Evolutionary conservation across 2,888 invertebrate genomes (phyloP), one percentile per base, ranked within the genome.

Genomic region (Conus canariensis): DNA sequence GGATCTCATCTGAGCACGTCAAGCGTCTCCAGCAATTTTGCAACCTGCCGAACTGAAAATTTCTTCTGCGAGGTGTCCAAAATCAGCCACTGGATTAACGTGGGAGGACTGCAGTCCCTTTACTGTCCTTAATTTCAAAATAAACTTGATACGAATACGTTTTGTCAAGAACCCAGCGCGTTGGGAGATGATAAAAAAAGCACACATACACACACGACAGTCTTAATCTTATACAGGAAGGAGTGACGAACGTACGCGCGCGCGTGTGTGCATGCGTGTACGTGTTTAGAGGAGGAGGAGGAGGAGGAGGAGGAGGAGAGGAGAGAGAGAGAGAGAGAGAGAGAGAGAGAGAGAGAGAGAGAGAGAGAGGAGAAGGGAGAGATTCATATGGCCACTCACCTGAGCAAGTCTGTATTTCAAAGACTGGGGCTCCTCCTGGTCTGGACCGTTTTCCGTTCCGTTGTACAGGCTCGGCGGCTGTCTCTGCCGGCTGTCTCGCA

Each of bases 351-450:
- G 56, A 14, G 56, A 56, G 82, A 14, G 56, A 56, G 82, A 56
- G 56, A 82, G 56, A 14, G 56, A 82, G 83, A 58, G 82, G 7
- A 16, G 10, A 58, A 1, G 58, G 5, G 83, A 16, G 64, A 16
- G 64, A 10, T 64, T 64, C 64, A 10, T 64, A 80, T 30, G 16
- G 16, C 10, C 16, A 45, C 86, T 64, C 45, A 86, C 86, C 60
- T 86, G 25, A 16, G 30, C 86, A 16, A 86, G 67, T 14, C 86
- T 60, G 67, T 60, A n/a, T 22, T 86, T 86, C 86, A 86, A 64
- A 16, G 64, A 64, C 12, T 30, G 64, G 2, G 58, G 58, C 22
- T 83, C 82, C 25, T 85, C 59, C 7, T 58, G 19, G 19, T 22
- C 58, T 19, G 12, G 19, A 45, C 22, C 19, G 56, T 22, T 22